Evolutionary conservation across 2,113 vertebrate species (phyloP).

Genomic region (Forbesichthys papilliferus): DNA sequence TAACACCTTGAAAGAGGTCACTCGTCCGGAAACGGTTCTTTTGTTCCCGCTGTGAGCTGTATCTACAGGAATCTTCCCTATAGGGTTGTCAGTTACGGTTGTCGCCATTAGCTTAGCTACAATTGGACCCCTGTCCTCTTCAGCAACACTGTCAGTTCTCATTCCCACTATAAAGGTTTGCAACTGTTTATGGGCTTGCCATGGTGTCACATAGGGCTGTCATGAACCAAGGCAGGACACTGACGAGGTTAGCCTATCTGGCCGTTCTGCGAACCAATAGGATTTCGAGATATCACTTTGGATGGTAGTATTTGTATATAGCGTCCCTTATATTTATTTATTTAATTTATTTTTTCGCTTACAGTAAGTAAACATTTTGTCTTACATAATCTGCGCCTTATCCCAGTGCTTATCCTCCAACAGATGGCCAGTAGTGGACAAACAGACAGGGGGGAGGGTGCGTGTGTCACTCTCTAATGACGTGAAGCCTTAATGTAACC

Average conservation of each 20-base stretch:
- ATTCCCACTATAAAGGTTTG: slow-evolving; percentile 6
- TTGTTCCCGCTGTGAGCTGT: slow-evolving; percentile 25
- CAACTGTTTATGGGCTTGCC: slow-evolving; percentile 3
- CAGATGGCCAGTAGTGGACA: slow-evolving; percentile 53
- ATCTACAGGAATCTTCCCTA: slow-evolving; percentile 5
- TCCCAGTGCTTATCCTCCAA: slow-evolving; percentile 42
- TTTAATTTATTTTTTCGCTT: not conserved
- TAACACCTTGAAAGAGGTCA: slow-evolving; percentile 31
- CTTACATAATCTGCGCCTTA: slow-evolving; percentile 52
- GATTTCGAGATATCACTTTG: not conserved
- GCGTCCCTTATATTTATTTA: slow-evolving; percentile 21
- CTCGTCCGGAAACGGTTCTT: slow-evolving; percentile 30
- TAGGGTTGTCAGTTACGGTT: slow-evolving; percentile 12
- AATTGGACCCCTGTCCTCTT: not conserved
- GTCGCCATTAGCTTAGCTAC: not conserved
- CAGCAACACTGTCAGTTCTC: slow-evolving; percentile 24
- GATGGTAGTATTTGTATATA: not conserved
- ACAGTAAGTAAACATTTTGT: not conserved
- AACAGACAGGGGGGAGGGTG: not conserved
- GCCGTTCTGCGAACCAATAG: slow-evolving; percentile 19
- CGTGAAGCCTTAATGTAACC: slow-evolving; percentile 33
- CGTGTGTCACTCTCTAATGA: slow-evolving; percentile 17
- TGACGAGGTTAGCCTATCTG: slow-evolving; percentile 12
- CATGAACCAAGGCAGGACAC: slow-evolving; percentile 5
- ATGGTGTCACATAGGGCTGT: not conserved